Evolutionary conservation across 2,888 invertebrate species (phyloP), one percentile per base, ranked within the genome.

Genomic region (Volucella bombylans): DNA sequence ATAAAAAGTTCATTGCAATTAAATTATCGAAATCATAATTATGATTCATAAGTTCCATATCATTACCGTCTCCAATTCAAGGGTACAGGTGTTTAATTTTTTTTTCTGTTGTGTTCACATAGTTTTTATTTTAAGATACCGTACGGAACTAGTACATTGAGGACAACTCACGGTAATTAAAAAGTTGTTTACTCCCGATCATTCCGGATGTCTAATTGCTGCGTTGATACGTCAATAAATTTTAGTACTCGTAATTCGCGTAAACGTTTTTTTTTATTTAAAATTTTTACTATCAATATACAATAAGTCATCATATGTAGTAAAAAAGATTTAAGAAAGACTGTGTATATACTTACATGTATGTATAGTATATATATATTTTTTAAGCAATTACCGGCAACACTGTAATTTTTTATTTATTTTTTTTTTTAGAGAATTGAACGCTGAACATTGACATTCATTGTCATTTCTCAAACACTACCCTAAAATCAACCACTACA

Each of bases 331-430:
- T 23, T 45, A 6, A 6, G 6, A 31, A 31, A 31, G 6, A 6
- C 4, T 6, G 31, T 31, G 6, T 31, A 31, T 31, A 6, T 6
- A 31, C 31, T 6, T 31, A 31, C 31, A 31, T 18, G 18, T n/a
- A 4, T 8, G 31, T 10, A 18, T n/a, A n/a, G n/a, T n/a, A n/a
- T n/a, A n/a, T n/a, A n/a, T n/a, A n/a, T n/a, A n/a, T n/a, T n/a
- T n/a, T n/a, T n/a, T n/a, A n/a, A n/a, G n/a, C n/a, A n/a, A 54
- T 41, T 39, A 76, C 76, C 76, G 81, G 81, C 76, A 82, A 82
- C 81, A 71, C 81, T 82, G 64, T 55, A 65, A 14, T 57, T 68
- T 68, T 23, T 47, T 49, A 18, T 57, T 68, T 74, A 12, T 47
- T 49, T 65, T 54, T 41, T 52, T 2, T 2, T 39, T n/a, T 67